Conservation (phyloP, 2,113 vertebrate species). For the Polypterus bichir region DNA sequence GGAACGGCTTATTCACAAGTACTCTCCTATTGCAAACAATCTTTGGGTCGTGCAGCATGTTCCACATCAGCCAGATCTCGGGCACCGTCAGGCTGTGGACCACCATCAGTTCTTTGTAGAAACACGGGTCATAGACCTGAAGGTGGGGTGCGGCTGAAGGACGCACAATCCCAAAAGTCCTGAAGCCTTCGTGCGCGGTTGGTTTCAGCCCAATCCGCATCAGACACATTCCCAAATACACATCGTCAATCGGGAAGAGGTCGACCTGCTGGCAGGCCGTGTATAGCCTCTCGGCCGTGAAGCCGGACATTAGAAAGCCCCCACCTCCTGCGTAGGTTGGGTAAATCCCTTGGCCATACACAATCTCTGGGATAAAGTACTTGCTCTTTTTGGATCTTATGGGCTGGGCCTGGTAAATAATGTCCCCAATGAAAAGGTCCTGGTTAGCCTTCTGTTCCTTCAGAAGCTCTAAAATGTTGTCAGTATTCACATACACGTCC, state of each 20-base stretch:
- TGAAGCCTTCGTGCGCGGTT: slow-evolving; percentile 71
- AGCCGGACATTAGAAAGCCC: slow-evolving; percentile 76
- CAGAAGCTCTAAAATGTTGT: slow-evolving; percentile 83
- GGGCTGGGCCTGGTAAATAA: slow-evolving; percentile 77
- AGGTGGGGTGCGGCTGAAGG: slow-evolving; percentile 84
- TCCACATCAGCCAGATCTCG: slow-evolving; percentile 98
- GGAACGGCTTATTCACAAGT: slow-evolving; percentile 36
- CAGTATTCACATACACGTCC: slow-evolving; percentile 83
- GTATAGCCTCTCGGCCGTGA: slow-evolving; percentile 64
- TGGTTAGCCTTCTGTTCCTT: slow-evolving; percentile 30
- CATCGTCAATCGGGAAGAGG: slow-evolving; percentile 89
- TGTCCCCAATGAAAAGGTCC: slow-evolving; percentile 84
- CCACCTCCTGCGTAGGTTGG: slow-evolving; percentile 84
- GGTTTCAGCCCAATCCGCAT: slow-evolving; percentile 74
- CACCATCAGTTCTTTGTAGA: slow-evolving; percentile 88
- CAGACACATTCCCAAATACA: slow-evolving; percentile 93
- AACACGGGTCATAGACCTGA: slow-evolving; percentile 85
- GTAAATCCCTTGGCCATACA: slow-evolving; percentile 74
- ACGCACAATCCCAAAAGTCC: slow-evolving; percentile 82
- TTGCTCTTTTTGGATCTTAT: slow-evolving; percentile 74
- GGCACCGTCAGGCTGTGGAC: slow-evolving; percentile 83
- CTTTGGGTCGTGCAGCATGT: slow-evolving; percentile 66
- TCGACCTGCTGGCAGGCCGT: slow-evolving; percentile 77
- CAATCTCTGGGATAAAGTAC: slow-evolving; percentile 77
- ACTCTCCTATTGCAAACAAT: slow-evolving; percentile 60